Conservation (phyloP, 2,797 vertebrate genomes). For the Spinus pinus region DNA sequence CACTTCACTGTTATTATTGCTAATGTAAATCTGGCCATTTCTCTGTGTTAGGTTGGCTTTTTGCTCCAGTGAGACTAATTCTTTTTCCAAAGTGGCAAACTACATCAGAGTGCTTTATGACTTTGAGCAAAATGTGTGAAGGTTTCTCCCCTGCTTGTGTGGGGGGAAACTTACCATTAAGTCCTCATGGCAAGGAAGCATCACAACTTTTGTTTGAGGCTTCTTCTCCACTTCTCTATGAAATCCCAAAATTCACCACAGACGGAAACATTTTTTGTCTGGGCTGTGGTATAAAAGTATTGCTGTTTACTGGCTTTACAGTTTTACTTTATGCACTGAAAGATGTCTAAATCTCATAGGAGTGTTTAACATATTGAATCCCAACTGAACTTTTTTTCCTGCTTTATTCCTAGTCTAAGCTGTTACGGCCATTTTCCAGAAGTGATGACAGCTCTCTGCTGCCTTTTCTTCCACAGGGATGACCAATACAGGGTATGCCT, state of each 20-base stretch:
- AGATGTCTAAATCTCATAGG: not conserved
- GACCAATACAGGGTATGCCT: not conserved
- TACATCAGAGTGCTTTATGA: not conserved
- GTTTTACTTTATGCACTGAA: not conserved
- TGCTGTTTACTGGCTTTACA: not conserved
- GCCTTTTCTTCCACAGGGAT: accelerated
- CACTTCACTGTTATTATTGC: not conserved
- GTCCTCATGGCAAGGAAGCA: not conserved
- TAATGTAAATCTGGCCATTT: not conserved
- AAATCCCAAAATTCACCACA: not conserved
- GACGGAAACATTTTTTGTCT: not conserved
- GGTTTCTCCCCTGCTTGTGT: not conserved
- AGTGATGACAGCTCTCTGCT: not conserved
- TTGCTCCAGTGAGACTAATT: accelerated
- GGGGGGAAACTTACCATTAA: not conserved
- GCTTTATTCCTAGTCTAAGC: not conserved
- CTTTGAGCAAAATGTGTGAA: not conserved
- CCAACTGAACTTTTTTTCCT: not conserved
- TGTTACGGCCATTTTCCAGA: not conserved
- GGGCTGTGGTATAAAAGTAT: not conserved
- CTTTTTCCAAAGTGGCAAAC: not conserved
- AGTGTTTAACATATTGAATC: not conserved
- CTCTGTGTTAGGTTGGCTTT: not conserved
- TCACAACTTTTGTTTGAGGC: not conserved
- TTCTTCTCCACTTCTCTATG: not conserved